Evolutionary conservation across 2,113 vertebrate genomes (phyloP).

Genomic region (Xenopus tropicalis): DNA sequence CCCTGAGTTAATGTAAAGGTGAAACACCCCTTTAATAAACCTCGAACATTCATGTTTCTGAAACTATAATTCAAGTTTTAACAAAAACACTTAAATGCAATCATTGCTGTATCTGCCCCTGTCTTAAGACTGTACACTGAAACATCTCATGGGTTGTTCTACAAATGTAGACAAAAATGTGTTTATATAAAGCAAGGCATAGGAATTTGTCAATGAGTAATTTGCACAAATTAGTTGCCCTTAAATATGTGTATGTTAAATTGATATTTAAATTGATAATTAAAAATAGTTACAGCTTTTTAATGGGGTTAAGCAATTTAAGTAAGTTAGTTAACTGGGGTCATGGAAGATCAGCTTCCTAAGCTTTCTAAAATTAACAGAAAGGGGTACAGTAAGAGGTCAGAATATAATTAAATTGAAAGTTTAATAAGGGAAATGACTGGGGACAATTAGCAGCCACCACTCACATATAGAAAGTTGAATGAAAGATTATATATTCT

Average conservation of each 20-base stretch:
- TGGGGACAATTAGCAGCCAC: constrained; percentile 8
- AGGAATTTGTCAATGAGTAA: constrained; percentile 19
- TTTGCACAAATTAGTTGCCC: constrained; percentile 31
- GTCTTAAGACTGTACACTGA: too few species aligned
- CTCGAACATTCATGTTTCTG: too few species aligned
- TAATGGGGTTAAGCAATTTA: constrained; percentile 36
- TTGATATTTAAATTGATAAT: constrained; percentile 43
- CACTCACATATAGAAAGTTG: neutral
- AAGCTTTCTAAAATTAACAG: constrained; percentile 41
- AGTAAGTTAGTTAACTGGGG: constrained; percentile 32
- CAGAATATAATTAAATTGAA: constrained; percentile 39
- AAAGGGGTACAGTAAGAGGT: constrained; percentile 29
- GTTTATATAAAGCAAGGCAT: neutral
- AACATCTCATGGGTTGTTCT: too few species aligned
- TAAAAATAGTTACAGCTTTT: constrained; percentile 38
- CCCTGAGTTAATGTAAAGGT: too few species aligned
- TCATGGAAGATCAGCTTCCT: constrained; percentile 35
- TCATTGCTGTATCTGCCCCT: too few species aligned
- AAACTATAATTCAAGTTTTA: too few species aligned
- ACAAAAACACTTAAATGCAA: too few species aligned
- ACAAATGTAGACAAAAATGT: constrained; percentile 1
- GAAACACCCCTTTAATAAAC: too few species aligned
- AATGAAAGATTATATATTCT: neutral
- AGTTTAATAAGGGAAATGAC: constrained; percentile 27
- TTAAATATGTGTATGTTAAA: constrained; percentile 27